Percentiles rank a stretch among this genome's conserved stretches.
Evolutionary conservation across 1,140 invertebrate genomes (phyloP).

Genomic region (Listronotus oregonensis): DNA sequence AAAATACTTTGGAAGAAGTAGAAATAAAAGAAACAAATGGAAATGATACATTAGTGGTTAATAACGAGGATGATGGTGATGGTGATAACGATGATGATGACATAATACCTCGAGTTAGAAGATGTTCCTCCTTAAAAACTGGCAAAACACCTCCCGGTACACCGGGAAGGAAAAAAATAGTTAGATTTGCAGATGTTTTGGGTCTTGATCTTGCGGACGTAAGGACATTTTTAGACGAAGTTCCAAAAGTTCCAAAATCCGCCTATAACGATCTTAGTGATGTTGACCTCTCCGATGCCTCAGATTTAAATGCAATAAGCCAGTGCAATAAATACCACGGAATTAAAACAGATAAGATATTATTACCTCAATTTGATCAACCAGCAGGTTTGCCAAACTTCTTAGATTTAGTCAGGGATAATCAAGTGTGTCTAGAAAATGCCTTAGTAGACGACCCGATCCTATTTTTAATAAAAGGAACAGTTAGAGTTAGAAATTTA

Average conservation of each 20-base stretch:
- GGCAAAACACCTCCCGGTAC: conserved; percentile 91
- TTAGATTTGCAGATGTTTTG: conserved; percentile 92
- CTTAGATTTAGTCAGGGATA: conserved; percentile 72
- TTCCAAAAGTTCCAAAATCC: conserved; percentile 84
- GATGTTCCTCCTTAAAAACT: conserved; percentile 86
- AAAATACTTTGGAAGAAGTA: not conserved
- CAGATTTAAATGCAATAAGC: conserved; percentile 19
- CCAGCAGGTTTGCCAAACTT: conserved; percentile 78
- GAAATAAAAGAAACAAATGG: not conserved
- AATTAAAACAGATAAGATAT: conserved; percentile 59
- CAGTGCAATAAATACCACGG: conserved; percentile 21
- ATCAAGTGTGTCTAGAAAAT: conserved; percentile 84
- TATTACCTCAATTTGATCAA: conserved; percentile 82
- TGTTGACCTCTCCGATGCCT: conserved; percentile 55
- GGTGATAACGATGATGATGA: conserved; percentile 47
- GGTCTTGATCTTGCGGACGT: conserved; percentile 92
- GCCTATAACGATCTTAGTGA: conserved; percentile 76
- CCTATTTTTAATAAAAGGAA: conserved; percentile 79
- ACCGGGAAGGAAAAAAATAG: conserved; percentile 89
- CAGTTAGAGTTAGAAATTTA: conserved; percentile 86
- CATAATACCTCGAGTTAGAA: conserved; percentile 67
- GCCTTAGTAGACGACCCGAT: conserved; percentile 73
- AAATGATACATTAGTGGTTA: not conserved
- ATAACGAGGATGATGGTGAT: not conserved
- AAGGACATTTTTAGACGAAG: conserved; percentile 86